A percentile compares a stretch with the other conserved stretches of the same genome.
phyloP scores from a whole-genome alignment of 92 coral and sea anemone species.

The Palythoa heliodiscus region DNA sequence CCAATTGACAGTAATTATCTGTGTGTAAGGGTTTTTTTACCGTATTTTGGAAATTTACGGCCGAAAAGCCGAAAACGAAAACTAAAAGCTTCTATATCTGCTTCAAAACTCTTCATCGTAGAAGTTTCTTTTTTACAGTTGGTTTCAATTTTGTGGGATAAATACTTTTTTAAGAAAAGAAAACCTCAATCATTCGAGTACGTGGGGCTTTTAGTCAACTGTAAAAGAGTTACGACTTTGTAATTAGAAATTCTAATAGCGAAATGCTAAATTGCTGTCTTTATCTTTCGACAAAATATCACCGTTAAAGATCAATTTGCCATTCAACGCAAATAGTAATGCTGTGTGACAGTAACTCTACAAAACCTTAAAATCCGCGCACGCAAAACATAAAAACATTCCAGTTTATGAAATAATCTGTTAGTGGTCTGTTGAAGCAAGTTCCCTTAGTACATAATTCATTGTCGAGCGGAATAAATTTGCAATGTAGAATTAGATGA shows the following conservation, averaged over 20 bases:
- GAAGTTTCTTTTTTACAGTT: no score
- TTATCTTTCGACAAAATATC: background rate
- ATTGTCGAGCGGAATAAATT: constrained; percentile 9
- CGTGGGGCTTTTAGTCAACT: background rate
- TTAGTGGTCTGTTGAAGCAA: constrained; percentile 15
- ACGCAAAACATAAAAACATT: constrained; percentile 5
- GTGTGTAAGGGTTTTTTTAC: no score
- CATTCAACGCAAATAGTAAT: background rate
- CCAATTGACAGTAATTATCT: no score
- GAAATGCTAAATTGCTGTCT: background rate
- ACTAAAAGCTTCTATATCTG: no score
- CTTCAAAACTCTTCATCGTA: no score
- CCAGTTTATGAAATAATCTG: background rate
- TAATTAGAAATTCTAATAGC: constrained; percentile 20
- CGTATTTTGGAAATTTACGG: no score
- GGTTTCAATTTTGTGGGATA: background rate
- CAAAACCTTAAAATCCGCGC: constrained; percentile 11
- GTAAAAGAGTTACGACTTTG: background rate
- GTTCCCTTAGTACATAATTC: constrained; percentile 4
- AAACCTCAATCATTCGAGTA: background rate
- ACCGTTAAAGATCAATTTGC: background rate
- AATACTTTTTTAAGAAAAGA: background rate
- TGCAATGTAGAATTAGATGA: background rate
- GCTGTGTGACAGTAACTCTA: background rate
- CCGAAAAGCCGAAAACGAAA: no score